These are phyloP conservation scores for Apostichopus japonicus DNA, from an alignment of 35 echinoderm and acorn worm species.

Conservation along the genomic window DNA sequence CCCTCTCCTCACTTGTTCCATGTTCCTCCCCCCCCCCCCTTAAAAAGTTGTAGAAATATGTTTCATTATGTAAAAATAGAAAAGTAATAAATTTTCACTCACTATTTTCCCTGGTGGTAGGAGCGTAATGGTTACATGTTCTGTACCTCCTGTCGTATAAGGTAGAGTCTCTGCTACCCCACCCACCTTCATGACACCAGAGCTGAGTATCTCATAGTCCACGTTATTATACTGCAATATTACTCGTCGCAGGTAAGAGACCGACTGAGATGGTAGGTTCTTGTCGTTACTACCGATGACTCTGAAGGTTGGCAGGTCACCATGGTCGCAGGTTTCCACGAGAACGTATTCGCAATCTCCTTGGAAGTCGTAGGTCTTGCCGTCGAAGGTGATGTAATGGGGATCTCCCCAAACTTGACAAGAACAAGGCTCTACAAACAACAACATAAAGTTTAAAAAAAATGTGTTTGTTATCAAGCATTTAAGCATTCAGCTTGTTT, in stretches of 20 bases:
- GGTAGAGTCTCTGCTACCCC: not conserved
- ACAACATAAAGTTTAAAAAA: not conserved
- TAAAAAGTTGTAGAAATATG: too few species aligned
- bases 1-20: too few species aligned
- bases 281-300: slow-evolving; percentile 18
- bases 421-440: not conserved
- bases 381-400: slow-evolving; percentile 63
- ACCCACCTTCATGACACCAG: not conserved
- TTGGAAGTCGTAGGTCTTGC: slow-evolving; percentile 53
- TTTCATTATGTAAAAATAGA: too few species aligned
- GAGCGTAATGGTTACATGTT: not conserved
- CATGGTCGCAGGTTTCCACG: slow-evolving; percentile 12
- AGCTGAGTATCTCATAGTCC: not conserved
- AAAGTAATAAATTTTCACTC: too few species aligned
- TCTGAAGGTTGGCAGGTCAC: slow-evolving; percentile 20
- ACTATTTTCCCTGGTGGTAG: not conserved
- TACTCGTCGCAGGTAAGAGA: not conserved
- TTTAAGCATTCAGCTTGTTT: too few species aligned
- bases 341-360: slow-evolving; percentile 64
- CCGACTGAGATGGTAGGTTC: not conserved
- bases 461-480: too few species aligned
- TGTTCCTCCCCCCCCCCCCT: too few species aligned
- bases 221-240: not conserved
- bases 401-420: slow-evolving; percentile 59
- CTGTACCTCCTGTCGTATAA: not conserved